Conservation (phyloP, 1,140 invertebrate species). For the Meteorus sp. region DNA sequence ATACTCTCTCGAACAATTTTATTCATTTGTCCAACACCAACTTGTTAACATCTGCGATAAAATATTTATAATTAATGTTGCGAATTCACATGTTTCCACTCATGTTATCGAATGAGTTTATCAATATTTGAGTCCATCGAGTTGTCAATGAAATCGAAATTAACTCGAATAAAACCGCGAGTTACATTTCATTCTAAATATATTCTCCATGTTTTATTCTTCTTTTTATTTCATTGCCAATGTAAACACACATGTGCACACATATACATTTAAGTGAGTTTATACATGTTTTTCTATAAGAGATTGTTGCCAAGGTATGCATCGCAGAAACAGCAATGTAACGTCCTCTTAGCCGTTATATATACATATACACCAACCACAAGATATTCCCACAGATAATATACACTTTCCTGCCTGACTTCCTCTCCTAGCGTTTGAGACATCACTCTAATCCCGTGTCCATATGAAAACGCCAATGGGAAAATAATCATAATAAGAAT, state of each 20-base stretch:
- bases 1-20: too few species aligned
- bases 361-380: not conserved
- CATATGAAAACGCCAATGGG: not conserved
- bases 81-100: too few species aligned
- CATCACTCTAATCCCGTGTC: not conserved
- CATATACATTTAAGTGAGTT: too few species aligned
- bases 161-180: not conserved
- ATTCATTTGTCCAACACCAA: too few species aligned
- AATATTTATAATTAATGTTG: too few species aligned
- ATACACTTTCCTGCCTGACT: constrained; percentile 14
- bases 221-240: too few species aligned
- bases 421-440: not conserved
- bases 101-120: not conserved
- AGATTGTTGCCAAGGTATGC: not conserved
- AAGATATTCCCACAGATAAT: constrained; percentile 27
- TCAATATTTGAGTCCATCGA: not conserved
- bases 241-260: too few species aligned
- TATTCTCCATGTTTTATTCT: not conserved
- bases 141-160: not conserved
- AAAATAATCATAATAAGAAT: too few species aligned
- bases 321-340: not conserved
- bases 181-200: not conserved
- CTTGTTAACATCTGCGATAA: too few species aligned
- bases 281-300: too few species aligned
- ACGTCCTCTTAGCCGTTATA: not conserved